Evolutionary conservation across 2,888 invertebrate genomes (phyloP).

Genomic region (Synergus umbraculus): DNA sequence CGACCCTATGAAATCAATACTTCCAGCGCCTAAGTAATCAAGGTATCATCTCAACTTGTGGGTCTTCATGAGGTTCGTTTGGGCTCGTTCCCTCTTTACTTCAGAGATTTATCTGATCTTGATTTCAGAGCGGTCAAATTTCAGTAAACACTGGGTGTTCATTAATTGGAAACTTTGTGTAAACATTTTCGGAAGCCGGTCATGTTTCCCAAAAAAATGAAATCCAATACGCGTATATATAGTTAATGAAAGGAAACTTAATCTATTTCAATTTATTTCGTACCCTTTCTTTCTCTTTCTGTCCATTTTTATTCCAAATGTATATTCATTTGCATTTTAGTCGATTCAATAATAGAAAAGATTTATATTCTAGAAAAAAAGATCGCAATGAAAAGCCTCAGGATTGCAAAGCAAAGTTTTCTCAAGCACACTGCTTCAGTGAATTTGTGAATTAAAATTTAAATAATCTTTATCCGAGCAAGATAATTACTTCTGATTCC

Average conservation of each 20-base stretch:
- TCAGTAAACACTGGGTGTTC: neutral
- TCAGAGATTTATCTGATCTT: slow-evolving; percentile 38
- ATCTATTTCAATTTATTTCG: neutral
- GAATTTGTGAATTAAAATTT: neutral
- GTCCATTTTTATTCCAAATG: no score
- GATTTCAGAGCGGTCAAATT: slow-evolving; percentile 24
- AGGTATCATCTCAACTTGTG: slow-evolving; percentile 76
- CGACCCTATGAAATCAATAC: slow-evolving; percentile 76
- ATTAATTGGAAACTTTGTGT: neutral
- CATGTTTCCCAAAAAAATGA: no score
- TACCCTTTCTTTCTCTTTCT: neutral
- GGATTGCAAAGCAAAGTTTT: slow-evolving; percentile 6
- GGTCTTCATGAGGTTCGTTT: slow-evolving; percentile 73
- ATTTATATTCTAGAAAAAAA: slow-evolving; percentile 29
- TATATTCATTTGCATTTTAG: slow-evolving; percentile 33
- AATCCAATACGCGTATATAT: no score
- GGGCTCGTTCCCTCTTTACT: slow-evolving; percentile 65
- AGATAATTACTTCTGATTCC: neutral
- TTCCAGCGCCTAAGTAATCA: slow-evolving; percentile 74
- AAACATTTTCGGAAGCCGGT: neutral
- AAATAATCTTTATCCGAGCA: neutral
- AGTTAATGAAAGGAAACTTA: neutral
- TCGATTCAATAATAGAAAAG: slow-evolving; percentile 27
- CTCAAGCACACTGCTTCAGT: neutral
- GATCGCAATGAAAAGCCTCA: neutral